These are phyloP conservation scores for Drosophila rufa DNA, from an alignment of 1,140 invertebrate genomes.

Conservation along the genomic window DNA sequence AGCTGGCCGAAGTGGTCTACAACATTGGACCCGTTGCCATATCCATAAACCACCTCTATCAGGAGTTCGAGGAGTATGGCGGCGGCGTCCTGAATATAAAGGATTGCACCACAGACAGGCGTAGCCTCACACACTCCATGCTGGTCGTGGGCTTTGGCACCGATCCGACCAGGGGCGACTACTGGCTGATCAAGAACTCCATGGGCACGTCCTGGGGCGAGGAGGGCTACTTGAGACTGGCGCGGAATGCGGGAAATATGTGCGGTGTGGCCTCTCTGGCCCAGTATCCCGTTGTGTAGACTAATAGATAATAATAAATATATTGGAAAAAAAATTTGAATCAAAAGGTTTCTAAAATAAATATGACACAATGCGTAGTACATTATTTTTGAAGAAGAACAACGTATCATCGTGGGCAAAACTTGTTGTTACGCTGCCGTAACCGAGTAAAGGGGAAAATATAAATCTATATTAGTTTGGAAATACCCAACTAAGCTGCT, in stretches of 20 bases:
- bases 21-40: constrained; percentile 85
- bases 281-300: constrained; percentile 24
- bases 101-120: constrained; percentile 86
- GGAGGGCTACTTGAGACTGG: constrained; percentile 88
- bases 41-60: constrained; percentile 25
- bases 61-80: constrained; percentile 15
- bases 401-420: no score
- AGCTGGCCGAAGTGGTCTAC: constrained; percentile 89
- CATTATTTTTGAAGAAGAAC: background rate
- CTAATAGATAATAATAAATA: no score
- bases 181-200: constrained; percentile 90
- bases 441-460: background rate
- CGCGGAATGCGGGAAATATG: constrained; percentile 81
- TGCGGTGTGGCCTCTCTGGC: constrained; percentile 32
- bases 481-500: no score
- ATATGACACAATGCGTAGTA: no score
- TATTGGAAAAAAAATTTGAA: background rate
- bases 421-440: no score
- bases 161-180: constrained; percentile 84
- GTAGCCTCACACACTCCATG: constrained; percentile 85
- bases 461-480: background rate
- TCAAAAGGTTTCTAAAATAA: no score
- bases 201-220: constrained; percentile 87
- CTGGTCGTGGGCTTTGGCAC: constrained; percentile 90
- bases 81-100: constrained; percentile 81